Conservation (phyloP, 2,797 vertebrate genomes). For the Eulemur rubriventer region DNA sequence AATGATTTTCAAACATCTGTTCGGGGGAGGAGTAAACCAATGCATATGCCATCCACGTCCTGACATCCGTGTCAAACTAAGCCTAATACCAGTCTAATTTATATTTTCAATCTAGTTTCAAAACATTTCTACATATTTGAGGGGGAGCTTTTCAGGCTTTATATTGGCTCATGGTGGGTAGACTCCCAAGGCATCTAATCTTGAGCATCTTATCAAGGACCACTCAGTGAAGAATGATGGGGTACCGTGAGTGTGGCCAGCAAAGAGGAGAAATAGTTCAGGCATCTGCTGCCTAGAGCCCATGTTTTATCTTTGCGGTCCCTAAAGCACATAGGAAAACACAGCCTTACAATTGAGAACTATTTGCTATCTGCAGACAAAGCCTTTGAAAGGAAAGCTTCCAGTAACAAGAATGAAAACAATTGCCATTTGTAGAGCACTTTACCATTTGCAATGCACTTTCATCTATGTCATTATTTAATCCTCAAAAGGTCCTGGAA, state of each 20-base stretch:
- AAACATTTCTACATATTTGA: background rate
- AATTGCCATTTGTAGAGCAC: background rate
- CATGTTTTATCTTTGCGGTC: slow-evolving; percentile 29
- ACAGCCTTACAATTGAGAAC: slow-evolving; percentile 19
- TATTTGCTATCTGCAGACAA: slow-evolving; percentile 49
- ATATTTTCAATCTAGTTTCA: background rate
- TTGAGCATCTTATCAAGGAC: background rate
- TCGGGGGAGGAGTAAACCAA: background rate
- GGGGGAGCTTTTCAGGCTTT: background rate
- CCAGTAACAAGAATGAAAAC: slow-evolving; percentile 40
- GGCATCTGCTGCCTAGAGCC: background rate
- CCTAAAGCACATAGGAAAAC: slow-evolving; percentile 47
- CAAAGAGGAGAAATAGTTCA: background rate
- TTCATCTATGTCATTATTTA: slow-evolving; percentile 30
- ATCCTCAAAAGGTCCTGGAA: background rate
- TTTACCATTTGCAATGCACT: slow-evolving; percentile 18
- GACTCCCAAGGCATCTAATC: background rate
- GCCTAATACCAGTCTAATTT: background rate
- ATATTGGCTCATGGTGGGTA: background rate
- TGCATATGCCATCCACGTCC: too few species aligned
- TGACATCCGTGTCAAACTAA: background rate
- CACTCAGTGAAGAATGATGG: background rate
- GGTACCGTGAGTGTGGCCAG: background rate
- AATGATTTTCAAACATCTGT: background rate
- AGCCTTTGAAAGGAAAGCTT: slow-evolving; percentile 41